Evolutionary conservation across 2,113 vertebrate genomes (phyloP), one percentile per base, ranked within the genome.

Genomic region (Oenanthe oenanthe): DNA sequence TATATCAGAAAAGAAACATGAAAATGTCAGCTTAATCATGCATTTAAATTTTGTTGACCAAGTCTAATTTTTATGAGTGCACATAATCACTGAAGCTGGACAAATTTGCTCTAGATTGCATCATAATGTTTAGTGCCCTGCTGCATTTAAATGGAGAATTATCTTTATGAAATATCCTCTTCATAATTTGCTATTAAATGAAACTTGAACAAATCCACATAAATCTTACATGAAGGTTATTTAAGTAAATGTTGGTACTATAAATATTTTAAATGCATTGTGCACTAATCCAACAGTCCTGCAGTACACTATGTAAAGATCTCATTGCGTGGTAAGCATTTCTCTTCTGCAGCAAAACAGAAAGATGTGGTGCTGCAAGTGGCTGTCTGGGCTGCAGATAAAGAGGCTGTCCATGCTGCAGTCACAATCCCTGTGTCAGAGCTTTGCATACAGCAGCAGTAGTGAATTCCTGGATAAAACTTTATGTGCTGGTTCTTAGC

Each of bases 1-100:
- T 98, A 98, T 98, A 97, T 98, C 97, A 97, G 96, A 97, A 98
- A 96, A 97, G 91, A 97, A 98, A 97, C 97, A 97, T 98, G 96
- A 97, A 98, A 97, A 98, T 98, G 97, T 98, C 98, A 98, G 96
- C 95, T 97, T 98, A 98, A 98, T 98, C 96, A 98, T 98, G 97
- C 97, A 97, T 98, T 98, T 97, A 97, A 97, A 98, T 98, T 98
- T 98, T 98, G 98, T 98, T 98, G 98, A 98, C 98, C 93, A 98
- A 98, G 95, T 94, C 97, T 98, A 97, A 96, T 98, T 98, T 98
- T 98, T 98, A 98, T 98, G 96, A 97, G 95, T 97, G 96, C 97
- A 97, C 96, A 97, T 98, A 98, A 98, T 98, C 95, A 95, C 97
- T 98, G 97, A 97, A 98, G 98, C 97, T 96, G 96, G 97, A 98